Conservation (phyloP, 2,113 vertebrate species). For the Mungos mungo region DNA sequence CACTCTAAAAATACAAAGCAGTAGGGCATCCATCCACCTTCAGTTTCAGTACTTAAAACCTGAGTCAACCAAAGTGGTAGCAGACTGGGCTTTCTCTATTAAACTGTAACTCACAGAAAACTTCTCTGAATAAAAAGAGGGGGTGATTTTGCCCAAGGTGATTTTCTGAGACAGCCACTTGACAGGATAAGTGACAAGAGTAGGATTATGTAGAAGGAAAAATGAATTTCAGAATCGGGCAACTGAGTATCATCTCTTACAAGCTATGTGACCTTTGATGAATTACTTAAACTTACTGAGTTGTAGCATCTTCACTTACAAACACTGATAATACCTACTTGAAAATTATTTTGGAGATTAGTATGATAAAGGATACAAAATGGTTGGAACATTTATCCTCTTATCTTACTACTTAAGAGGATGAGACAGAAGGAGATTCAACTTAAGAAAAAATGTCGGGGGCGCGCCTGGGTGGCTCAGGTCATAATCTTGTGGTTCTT, state of each 20-base stretch:
- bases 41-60: background rate
- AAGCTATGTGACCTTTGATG: background rate
- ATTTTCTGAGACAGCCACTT: background rate
- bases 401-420: background rate
- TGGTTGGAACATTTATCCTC: background rate
- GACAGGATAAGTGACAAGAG: background rate
- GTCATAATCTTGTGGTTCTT: no score
- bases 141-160: background rate
- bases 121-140: background rate
- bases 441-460: background rate
- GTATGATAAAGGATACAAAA: background rate
- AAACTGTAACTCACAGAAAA: background rate
- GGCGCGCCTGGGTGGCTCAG: no score
- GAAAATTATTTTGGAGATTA: slow-evolving; percentile 30
- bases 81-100: background rate
- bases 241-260: background rate
- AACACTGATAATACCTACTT: background rate
- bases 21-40: background rate
- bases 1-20: background rate
- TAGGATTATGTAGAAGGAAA: background rate
- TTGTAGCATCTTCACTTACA: background rate
- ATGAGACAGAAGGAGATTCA: background rate
- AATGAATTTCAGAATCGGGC: background rate
- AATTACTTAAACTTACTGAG: background rate
- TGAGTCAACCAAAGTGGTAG: background rate